Percentiles rank a stretch among this genome's conserved stretches.
These are phyloP conservation scores for Anabas testudineus DNA, from an alignment of 2,797 vertebrate genomes.

Conservation along the genomic window DNA sequence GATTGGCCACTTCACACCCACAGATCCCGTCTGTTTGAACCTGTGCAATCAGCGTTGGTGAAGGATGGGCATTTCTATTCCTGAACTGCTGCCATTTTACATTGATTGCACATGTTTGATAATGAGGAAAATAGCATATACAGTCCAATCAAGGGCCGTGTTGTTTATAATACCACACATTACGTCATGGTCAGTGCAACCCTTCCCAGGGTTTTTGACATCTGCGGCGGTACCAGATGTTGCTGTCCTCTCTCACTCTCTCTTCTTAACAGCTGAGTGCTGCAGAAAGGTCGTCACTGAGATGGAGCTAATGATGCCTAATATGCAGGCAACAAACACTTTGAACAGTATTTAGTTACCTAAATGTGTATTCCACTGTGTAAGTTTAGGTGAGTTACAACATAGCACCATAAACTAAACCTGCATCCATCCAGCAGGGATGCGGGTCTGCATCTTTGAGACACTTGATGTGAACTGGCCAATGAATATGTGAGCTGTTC, in stretches of 20 bases:
- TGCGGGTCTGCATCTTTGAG: slow-evolving; percentile 6
- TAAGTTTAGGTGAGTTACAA: neutral
- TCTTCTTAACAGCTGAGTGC: slow-evolving; percentile 66
- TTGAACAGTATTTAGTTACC: slow-evolving; percentile 53
- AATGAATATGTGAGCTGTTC: slow-evolving; percentile 13
- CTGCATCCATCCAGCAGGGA: slow-evolving; percentile 1
- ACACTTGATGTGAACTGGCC: slow-evolving; percentile 15
- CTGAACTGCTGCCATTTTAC: slow-evolving; percentile 69
- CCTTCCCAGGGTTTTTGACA: slow-evolving; percentile 61
- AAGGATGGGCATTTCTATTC: slow-evolving; percentile 60
- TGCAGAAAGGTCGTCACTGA: slow-evolving; percentile 72
- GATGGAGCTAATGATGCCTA: slow-evolving; percentile 46
- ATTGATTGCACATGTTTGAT: slow-evolving; percentile 78
- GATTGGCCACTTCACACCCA: slow-evolving; percentile 78
- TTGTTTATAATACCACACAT: slow-evolving; percentile 63
- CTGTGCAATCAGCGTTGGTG: slow-evolving; percentile 71
- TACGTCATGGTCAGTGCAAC: slow-evolving; percentile 60
- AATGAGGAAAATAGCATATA: slow-evolving; percentile 65
- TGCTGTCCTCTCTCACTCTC: slow-evolving; percentile 64
- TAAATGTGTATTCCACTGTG: neutral
- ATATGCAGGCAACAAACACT: slow-evolving; percentile 45
- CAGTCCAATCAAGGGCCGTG: slow-evolving; percentile 45
- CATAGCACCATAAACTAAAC: neutral
- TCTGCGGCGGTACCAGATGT: slow-evolving; percentile 74
- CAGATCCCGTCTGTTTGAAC: slow-evolving; percentile 73